These are phyloP conservation scores for Aurelia coerulea DNA, from an alignment of 30 jellyfish, hydroid and myxozoan genomes.

Conservation along the genomic window DNA sequence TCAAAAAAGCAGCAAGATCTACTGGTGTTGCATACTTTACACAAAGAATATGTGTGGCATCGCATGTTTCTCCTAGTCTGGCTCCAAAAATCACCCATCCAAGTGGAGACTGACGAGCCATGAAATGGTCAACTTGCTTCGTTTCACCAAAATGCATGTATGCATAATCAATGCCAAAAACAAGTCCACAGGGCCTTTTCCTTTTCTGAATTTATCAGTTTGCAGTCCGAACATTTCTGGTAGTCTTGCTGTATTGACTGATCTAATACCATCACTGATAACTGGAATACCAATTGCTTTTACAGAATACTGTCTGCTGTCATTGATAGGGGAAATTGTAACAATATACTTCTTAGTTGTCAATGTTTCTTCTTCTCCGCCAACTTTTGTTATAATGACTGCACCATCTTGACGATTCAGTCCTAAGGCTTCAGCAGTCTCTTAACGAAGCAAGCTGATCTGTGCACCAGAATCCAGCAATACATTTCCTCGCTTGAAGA, in stretches of 20 bases:
- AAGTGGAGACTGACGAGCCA: slow-evolving; percentile 58
- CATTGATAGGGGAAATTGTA: background rate
- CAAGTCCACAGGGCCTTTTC: slow-evolving; percentile 59
- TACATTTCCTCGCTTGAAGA: background rate
- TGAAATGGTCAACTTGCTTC: slow-evolving; percentile 57
- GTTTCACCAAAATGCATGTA: slow-evolving; percentile 51
- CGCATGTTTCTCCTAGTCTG: background rate
- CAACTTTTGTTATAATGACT: slow-evolving; percentile 57
- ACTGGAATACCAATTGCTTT: slow-evolving; percentile 49
- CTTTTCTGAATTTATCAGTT: slow-evolving; percentile 30
- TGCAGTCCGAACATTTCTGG: background rate
- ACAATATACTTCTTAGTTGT: slow-evolving; percentile 33
- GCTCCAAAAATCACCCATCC: slow-evolving; percentile 19
- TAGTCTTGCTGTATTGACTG: no score
- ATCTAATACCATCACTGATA: no score
- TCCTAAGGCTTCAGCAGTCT: slow-evolving; percentile 3
- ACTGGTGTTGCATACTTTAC: slow-evolving; percentile 57
- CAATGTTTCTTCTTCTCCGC: slow-evolving; percentile 60
- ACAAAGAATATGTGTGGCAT: slow-evolving; percentile 25
- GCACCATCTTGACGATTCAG: slow-evolving; percentile 44
- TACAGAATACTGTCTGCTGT: background rate
- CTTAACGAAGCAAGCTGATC: no score
- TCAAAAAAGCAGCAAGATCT: slow-evolving; percentile 65
- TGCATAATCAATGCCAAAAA: slow-evolving; percentile 77
- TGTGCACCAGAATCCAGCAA: no score